phyloP scores from a whole-genome alignment of 1,140 invertebrate genomes.

The Diorhabda carinulata region DNA sequence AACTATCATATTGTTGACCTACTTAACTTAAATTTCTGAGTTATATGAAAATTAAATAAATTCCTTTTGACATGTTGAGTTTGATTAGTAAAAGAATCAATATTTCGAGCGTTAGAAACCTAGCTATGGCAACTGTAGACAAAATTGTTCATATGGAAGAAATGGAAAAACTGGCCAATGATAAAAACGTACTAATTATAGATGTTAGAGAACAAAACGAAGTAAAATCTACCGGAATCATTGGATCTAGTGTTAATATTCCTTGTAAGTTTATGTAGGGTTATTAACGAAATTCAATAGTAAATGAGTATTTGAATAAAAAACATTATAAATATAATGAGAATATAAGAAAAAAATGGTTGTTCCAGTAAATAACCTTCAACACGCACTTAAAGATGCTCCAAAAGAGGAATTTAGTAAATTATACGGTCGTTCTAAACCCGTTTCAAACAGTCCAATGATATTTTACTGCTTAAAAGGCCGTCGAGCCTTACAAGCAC shows the following conservation, averaged over 20 bases:
- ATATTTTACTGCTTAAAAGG: slow-evolving; percentile 5
- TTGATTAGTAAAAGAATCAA: neutral
- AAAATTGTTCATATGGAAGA: slow-evolving; percentile 5
- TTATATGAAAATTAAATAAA: too few relatives aligned
- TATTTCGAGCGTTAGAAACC: neutral
- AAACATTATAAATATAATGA: too few relatives aligned
- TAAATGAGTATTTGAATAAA: too few relatives aligned
- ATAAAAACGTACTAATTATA: neutral
- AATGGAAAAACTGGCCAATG: neutral
- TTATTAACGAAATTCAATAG: too few relatives aligned
- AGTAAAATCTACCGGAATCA: neutral
- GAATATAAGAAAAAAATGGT: neutral
- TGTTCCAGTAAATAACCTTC: neutral
- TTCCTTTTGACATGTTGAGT: neutral
- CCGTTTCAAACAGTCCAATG: neutral
- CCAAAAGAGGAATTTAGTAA: neutral
- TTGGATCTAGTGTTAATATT: slow-evolving; percentile 7
- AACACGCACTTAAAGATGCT: neutral
- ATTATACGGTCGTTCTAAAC: neutral
- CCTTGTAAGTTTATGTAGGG: neutral
- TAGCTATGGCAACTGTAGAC: neutral
- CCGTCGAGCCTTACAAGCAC: neutral
- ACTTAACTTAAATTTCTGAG: too few relatives aligned
- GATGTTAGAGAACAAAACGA: slow-evolving; percentile 5
- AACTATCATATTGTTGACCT: too few relatives aligned